These are phyloP conservation scores for Onychorhynchus coronatus DNA, from an alignment of 2,113 vertebrate genomes.

Conservation along the genomic window DNA sequence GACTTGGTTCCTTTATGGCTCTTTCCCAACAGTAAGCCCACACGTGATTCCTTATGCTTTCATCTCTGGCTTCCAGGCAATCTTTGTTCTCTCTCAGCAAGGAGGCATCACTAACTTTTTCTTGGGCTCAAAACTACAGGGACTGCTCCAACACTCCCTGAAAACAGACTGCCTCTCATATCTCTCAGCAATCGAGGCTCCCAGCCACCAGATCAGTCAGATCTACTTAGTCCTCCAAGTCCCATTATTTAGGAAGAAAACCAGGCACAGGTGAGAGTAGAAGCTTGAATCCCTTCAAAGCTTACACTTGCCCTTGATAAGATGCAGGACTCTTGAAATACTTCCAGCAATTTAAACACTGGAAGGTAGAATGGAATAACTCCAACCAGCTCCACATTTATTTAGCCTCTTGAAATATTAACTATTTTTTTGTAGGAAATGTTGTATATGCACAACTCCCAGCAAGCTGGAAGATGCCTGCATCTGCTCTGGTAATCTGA, in stretches of 20 bases:
- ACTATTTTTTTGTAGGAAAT: not conserved
- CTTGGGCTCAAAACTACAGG: not conserved
- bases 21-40: not conserved
- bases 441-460: not conserved
- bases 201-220: not conserved
- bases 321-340: not conserved
- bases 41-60: not conserved
- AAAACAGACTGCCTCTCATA: not conserved
- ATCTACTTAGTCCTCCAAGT: not conserved
- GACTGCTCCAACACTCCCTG: not conserved
- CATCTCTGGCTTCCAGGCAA: constrained; percentile 9
- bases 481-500: not conserved
- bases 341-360: not conserved
- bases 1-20: not conserved
- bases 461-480: not conserved
- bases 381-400: not conserved
- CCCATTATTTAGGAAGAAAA: constrained; percentile 23
- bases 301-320: not conserved
- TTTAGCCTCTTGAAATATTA: not conserved
- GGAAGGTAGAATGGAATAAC: not conserved
- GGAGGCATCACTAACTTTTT: constrained; percentile 7
- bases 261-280: constrained; percentile 12
- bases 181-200: not conserved
- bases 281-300: not conserved
- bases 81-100: constrained; percentile 32